Evolutionary conservation across 2,113 vertebrate species (phyloP).

Genomic region (Macquaria ambigua): DNA sequence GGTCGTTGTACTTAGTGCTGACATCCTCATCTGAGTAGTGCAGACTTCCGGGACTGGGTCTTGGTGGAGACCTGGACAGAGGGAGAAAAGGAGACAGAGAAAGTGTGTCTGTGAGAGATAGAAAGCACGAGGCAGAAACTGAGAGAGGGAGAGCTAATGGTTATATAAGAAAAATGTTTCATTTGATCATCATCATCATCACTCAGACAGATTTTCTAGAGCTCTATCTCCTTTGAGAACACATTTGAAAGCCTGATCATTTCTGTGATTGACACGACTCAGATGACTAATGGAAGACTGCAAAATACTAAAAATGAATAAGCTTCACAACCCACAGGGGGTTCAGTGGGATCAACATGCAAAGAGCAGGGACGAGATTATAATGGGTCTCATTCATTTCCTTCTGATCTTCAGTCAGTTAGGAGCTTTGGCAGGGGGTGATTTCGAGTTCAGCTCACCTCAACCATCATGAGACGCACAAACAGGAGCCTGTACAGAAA

Average conservation of each 20-base stretch:
- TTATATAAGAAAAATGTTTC: slow-evolving; percentile 5
- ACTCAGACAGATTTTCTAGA: slow-evolving; percentile 18
- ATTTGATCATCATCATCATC: slow-evolving; percentile 32
- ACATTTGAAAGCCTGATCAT: neutral
- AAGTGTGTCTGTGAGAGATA: neutral
- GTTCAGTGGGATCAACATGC: slow-evolving; percentile 11
- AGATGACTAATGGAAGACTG: slow-evolving; percentile 33
- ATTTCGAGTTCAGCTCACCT: slow-evolving; percentile 20
- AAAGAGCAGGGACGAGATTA: slow-evolving; percentile 25
- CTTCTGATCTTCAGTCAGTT: slow-evolving; percentile 45
- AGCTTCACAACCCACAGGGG: slow-evolving; percentile 10
- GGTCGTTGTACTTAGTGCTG: slow-evolving; percentile 96
- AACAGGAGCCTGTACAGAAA: slow-evolving; percentile 35
- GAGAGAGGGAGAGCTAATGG: neutral
- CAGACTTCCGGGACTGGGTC: slow-evolving; percentile 96
- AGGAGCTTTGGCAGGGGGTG: neutral
- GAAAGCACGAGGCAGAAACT: slow-evolving; percentile 1
- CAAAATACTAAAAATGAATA: slow-evolving; percentile 24
- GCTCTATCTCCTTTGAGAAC: neutral
- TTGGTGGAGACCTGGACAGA: slow-evolving; percentile 89
- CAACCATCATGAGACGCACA: slow-evolving; percentile 21
- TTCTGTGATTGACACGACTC: slow-evolving; percentile 37
- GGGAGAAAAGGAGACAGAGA: slow-evolving; percentile 1
- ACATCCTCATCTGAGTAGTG: slow-evolving; percentile 99
- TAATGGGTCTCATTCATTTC: slow-evolving; percentile 46